Evolutionary conservation across 2,113 vertebrate species (phyloP).

Genomic region (Otolemur garnettii): DNA sequence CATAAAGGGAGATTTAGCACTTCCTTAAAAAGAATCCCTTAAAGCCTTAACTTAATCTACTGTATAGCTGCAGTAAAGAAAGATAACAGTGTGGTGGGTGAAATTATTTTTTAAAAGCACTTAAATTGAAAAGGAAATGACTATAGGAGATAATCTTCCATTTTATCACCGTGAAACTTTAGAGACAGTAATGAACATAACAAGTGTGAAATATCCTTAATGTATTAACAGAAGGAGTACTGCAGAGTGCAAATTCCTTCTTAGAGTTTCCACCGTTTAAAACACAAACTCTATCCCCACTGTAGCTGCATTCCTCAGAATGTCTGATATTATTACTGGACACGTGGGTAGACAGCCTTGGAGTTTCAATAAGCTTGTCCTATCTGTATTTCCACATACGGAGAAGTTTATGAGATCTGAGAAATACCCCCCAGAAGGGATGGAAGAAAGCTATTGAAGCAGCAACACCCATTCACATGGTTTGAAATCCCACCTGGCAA

Average conservation of each 20-base stretch:
- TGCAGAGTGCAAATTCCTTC: not conserved
- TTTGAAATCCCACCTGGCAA: not conserved
- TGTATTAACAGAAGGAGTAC: not conserved
- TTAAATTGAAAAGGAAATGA: slow-evolving; percentile 73
- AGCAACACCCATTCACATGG: not conserved
- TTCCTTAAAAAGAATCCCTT: slow-evolving; percentile 69
- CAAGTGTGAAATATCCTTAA: slow-evolving; percentile 72
- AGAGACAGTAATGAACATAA: slow-evolving; percentile 66
- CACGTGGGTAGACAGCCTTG: not conserved
- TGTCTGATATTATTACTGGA: slow-evolving; percentile 42
- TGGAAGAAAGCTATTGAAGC: not conserved
- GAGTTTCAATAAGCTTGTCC: not conserved
- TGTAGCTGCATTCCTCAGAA: not conserved
- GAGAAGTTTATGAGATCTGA: not conserved
- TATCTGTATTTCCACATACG: not conserved
- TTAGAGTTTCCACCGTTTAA: slow-evolving; percentile 4
- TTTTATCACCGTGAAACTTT: slow-evolving; percentile 73
- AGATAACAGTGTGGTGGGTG: slow-evolving; percentile 55
- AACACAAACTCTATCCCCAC: not conserved
- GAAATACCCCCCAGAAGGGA: not conserved
- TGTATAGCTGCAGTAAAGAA: slow-evolving; percentile 57
- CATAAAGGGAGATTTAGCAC: slow-evolving; percentile 60
- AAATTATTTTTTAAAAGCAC: slow-evolving; percentile 63
- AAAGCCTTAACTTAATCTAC: slow-evolving; percentile 56
- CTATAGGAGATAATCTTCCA: slow-evolving; percentile 42